phyloP scores from a whole-genome alignment of 2,888 invertebrate species.

The Acanthosoma haemorrhoidale region DNA sequence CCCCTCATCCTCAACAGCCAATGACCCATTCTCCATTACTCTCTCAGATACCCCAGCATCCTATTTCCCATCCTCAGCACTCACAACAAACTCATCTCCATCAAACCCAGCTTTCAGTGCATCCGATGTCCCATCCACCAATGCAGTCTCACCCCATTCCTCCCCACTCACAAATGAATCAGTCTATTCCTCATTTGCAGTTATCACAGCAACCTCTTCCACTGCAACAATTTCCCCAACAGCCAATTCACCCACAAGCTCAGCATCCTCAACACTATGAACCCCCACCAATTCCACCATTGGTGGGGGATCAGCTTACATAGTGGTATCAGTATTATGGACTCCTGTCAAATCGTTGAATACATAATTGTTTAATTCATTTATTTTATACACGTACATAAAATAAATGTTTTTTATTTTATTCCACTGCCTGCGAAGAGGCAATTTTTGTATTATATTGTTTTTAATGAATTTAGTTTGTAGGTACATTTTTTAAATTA shows the following conservation, averaged over 20 bases:
- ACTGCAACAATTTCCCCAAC: neutral
- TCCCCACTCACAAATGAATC: neutral
- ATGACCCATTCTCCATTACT: neutral
- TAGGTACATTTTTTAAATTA: neutral
- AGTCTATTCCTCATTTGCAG: neutral
- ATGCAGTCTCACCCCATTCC: neutral
- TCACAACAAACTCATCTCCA: neutral
- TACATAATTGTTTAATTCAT: neutral
- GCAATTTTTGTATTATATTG: slow-evolving; percentile 27
- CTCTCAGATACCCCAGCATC: neutral
- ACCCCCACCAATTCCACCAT: neutral
- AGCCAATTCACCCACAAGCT: neutral
- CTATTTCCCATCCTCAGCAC: neutral
- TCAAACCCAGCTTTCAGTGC: neutral
- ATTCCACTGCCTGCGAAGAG: slow-evolving; percentile 26
- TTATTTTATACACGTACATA: slow-evolving; percentile 17
- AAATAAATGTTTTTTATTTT: slow-evolving; percentile 15
- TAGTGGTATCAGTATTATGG: slow-evolving; percentile 26
- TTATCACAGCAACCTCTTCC: neutral
- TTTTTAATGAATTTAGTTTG: slow-evolving; percentile 25
- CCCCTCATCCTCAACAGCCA: neutral
- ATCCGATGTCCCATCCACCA: neutral
- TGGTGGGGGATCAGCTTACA: slow-evolving; percentile 17
- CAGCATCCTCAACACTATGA: slow-evolving; percentile 1
- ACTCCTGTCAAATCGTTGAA: neutral